Percentiles rank a stretch among this genome's conserved stretches.
These are phyloP conservation scores for Pinna nobilis DNA, from an alignment of 1,140 invertebrate species.

Conservation along the genomic window DNA sequence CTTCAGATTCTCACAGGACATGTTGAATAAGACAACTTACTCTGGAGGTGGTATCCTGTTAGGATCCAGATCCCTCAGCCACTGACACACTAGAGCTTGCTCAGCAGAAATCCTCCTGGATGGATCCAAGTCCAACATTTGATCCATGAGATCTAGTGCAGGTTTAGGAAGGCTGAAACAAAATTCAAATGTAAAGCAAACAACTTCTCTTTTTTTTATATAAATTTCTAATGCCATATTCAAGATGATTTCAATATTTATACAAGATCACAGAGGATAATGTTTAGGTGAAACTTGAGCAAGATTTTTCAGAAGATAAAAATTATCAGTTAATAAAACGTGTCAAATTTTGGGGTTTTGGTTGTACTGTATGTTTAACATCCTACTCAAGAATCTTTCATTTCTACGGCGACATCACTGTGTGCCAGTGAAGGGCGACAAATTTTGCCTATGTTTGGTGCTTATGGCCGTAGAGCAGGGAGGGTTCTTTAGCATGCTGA, in stretches of 20 bases:
- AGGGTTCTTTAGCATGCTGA: no score
- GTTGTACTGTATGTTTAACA: no score
- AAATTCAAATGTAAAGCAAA: conserved; percentile 4
- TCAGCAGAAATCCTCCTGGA: conserved; percentile 94
- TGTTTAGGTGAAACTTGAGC: no score
- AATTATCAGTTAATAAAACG: no score
- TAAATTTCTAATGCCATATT: neutral
- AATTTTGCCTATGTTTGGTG: no score
- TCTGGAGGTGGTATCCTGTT: conserved; percentile 80
- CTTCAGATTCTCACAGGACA: neutral
- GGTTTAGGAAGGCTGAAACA: conserved; percentile 84
- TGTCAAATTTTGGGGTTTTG: no score
- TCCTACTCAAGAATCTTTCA: no score
- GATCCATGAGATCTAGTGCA: conserved; percentile 95
- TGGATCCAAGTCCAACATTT: conserved; percentile 98
- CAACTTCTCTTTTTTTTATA: neutral
- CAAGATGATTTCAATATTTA: neutral
- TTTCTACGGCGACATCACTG: no score
- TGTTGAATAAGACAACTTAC: conserved; percentile 77
- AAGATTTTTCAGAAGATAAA: no score
- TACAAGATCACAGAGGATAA: neutral
- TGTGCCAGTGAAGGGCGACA: no score
- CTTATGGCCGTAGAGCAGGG: no score
- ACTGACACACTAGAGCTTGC: conserved; percentile 94
- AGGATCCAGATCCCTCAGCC: conserved; percentile 94